Conservation (phyloP, 2,797 vertebrate species). For the Naso thynnoides region DNA sequence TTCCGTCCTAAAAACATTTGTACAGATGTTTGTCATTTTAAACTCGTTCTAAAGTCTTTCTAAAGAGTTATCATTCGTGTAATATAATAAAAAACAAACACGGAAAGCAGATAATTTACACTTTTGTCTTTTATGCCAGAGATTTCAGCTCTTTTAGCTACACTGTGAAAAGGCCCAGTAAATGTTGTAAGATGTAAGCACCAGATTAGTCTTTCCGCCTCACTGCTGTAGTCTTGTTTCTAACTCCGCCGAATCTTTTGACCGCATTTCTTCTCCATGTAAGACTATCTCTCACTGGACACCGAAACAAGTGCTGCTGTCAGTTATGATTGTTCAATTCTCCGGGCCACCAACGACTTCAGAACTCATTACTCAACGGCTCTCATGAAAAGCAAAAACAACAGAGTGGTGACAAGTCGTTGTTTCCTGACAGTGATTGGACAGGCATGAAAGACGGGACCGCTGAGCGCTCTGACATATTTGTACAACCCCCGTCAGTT, state of each 20-base stretch:
- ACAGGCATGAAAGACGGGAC: conserved; percentile 51
- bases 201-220: conserved; percentile 1
- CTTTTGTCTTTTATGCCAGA: too few species aligned
- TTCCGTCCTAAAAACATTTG: too few species aligned
- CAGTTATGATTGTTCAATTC: conserved; percentile 46
- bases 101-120: too few species aligned
- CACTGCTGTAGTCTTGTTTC: not conserved
- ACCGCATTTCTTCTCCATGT: conserved; percentile 28
- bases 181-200: not conserved
- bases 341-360: conserved; percentile 17
- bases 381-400: conserved; percentile 23
- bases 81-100: too few species aligned
- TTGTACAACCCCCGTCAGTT: conserved; percentile 50
- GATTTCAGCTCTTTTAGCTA: not conserved
- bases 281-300: conserved; percentile 7
- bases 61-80: too few species aligned
- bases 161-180: not conserved
- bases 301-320: conserved; percentile 37
- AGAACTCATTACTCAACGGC: conserved; percentile 32
- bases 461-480: conserved; percentile 34
- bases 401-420: conserved; percentile 53
- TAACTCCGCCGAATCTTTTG: conserved; percentile 20
- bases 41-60: too few species aligned
- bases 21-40: too few species aligned
- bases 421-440: conserved; percentile 59